These are phyloP conservation scores for Disparrhopalites patrizii DNA, from an alignment of 2,888 invertebrate species.

Conservation along the genomic window DNA sequence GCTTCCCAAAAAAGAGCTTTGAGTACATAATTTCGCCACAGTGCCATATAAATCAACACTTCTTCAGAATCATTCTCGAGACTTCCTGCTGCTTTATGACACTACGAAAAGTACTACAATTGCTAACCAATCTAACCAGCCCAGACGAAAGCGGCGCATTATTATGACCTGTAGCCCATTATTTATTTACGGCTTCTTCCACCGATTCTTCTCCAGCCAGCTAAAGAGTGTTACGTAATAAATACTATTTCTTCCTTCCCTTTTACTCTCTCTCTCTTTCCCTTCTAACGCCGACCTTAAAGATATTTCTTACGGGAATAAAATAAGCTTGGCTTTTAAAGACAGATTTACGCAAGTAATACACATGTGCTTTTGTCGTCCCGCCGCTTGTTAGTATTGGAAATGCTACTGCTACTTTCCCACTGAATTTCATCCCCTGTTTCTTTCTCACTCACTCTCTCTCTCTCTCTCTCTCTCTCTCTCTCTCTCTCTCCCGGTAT, in stretches of 20 bases:
- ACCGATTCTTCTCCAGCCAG: too few relatives aligned
- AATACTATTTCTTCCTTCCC: background rate
- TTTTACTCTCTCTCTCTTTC: background rate
- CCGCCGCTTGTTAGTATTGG: background rate
- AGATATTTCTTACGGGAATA: too few relatives aligned
- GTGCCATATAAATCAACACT: constrained; percentile 30
- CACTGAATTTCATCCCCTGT: background rate
- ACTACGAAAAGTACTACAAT: constrained; percentile 25
- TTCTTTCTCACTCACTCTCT: too few relatives aligned
- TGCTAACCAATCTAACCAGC: constrained; percentile 18
- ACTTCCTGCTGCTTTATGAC: constrained; percentile 31
- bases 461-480: too few relatives aligned
- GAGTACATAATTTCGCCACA: constrained; percentile 29
- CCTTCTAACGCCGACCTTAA: background rate
- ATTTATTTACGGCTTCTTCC: constrained; percentile 28
- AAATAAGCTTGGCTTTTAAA: too few relatives aligned
- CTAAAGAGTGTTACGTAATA: too few relatives aligned
- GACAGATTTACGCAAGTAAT: background rate
- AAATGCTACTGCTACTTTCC: background rate
- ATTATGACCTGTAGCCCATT: constrained; percentile 19
- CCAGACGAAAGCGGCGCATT: constrained; percentile 18
- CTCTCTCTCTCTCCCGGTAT: too few relatives aligned
- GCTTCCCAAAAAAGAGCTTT: background rate
- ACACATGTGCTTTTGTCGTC: background rate
- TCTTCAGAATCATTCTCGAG: constrained; percentile 11